Evolutionary conservation across 2,888 invertebrate genomes (phyloP).

Genomic region (Machimus atricapillus): DNA sequence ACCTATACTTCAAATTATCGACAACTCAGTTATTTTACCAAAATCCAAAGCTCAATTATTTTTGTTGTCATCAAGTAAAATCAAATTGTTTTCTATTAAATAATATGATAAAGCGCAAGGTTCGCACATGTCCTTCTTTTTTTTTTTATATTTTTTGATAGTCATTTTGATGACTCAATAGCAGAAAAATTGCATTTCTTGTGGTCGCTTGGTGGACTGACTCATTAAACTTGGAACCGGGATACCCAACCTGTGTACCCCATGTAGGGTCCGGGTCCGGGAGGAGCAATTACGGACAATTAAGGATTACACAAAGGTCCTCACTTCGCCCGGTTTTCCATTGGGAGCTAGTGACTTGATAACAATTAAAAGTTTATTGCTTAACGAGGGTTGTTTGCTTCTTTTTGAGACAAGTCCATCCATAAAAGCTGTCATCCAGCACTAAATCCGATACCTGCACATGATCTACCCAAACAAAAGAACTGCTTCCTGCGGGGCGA

Average conservation of each 20-base stretch:
- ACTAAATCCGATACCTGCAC: conserved; percentile 25
- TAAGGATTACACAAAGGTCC: background rate
- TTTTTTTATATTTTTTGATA: background rate
- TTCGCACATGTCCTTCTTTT: background rate
- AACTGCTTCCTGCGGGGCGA: conserved; percentile 15
- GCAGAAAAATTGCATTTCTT: background rate
- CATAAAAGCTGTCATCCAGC: conserved; percentile 2
- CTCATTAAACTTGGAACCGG: background rate
- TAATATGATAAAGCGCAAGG: background rate
- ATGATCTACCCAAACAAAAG: conserved; percentile 19
- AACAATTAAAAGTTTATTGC: conserved; percentile 23
- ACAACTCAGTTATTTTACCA: background rate
- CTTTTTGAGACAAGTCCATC: conserved; percentile 3
- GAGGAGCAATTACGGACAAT: conserved; percentile 1
- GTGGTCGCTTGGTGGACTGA: background rate
- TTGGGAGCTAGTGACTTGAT: conserved; percentile 2
- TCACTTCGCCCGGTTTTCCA: background rate
- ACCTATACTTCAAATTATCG: background rate
- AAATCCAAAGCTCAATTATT: background rate
- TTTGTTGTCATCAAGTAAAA: background rate
- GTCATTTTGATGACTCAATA: background rate
- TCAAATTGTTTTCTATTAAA: background rate
- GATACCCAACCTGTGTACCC: background rate
- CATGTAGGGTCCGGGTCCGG: background rate
- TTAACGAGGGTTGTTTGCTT: conserved; percentile 28